Evolutionary conservation across 37 sponge, comb jelly and placozoan genomes (phyloP).

Genomic region (Corticium candelabrum): DNA sequence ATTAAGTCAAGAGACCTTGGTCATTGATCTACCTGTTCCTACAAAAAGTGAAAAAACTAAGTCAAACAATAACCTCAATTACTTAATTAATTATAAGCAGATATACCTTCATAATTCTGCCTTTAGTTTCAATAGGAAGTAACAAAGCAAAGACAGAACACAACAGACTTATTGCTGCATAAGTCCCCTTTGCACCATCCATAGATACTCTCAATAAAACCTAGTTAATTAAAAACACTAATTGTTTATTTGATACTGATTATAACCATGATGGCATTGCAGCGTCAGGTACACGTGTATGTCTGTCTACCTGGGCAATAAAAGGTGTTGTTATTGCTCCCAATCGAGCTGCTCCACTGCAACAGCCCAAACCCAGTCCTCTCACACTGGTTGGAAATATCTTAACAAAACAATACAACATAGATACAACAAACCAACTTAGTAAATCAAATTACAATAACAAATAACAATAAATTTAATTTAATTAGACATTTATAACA

Average conservation of each 20-base stretch:
- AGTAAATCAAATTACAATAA: no score
- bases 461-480: no score
- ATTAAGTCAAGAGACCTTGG: no score
- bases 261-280: no score
- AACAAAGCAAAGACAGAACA: conserved; percentile 22
- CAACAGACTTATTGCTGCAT: conserved; percentile 19
- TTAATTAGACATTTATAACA: no score
- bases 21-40: no score
- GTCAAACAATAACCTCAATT: no score
- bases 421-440: no score
- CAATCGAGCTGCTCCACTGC: conserved; percentile 39
- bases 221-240: background rate
- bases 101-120: conserved; percentile 24
- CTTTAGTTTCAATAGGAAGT: conserved; percentile 77
- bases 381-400: conserved; percentile 64
- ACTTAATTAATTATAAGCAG: no score
- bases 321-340: conserved; percentile 60
- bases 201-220: background rate
- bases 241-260: background rate
- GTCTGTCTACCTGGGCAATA: conserved; percentile 55
- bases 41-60: no score
- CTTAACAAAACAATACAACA: conserved; percentile 13
- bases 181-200: conserved; percentile 7
- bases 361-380: conserved; percentile 39
- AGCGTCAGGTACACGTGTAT: no score